Evolutionary conservation across 2,113 vertebrate genomes (phyloP), one percentile per base, ranked within the genome.

Genomic region (Larimichthys polyactis): DNA sequence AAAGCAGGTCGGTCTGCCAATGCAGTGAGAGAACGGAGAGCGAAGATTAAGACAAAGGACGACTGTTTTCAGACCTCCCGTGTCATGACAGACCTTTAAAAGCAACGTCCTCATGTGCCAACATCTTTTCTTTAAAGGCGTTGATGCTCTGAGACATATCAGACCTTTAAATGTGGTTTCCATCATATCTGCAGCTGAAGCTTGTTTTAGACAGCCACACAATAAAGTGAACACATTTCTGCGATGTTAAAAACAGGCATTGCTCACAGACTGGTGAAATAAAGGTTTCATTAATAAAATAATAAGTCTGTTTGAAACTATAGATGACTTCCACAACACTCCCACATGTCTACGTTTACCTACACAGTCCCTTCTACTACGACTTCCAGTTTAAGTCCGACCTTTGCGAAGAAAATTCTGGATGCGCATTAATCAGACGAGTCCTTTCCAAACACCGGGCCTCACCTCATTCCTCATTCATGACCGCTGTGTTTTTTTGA

Each of bases 1-100:
- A 92, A 94, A 91, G 60, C 89, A 93, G 94, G 95, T 95, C 43
- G 83, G 91, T 86, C 65, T 40, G 40, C 17, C 1, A 10, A 49
- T 0, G 27, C 66, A 0, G 52, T 4, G 44, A 67, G 51, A 54
- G 22, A 20, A 40, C 2, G 5, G 16, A 27, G 11, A 44, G 19
- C 20, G 29, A 11, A 2, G 14, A 40, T 43, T 17, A 2, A 17
- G 20, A 64, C 32, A 54, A 12, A 0, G 20, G 20, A 46, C 54
- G 11, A 48, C 14, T 2, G 24, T 10, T 15, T 24, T 27, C 27
- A 27, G 27, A 27, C 27, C 27, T 27, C 27, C 27, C 27, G 27
- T 27, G 27, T 27, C 27, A 27, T 27, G 27, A 27, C 27, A 2
- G 27, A 27, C 27, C 8, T 15, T 2, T 4, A 44, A 44, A 46